Evolutionary conservation across 2,113 vertebrate species (phyloP), one percentile per base, ranked within the genome.

Genomic region (Triplophysa tibetana): DNA sequence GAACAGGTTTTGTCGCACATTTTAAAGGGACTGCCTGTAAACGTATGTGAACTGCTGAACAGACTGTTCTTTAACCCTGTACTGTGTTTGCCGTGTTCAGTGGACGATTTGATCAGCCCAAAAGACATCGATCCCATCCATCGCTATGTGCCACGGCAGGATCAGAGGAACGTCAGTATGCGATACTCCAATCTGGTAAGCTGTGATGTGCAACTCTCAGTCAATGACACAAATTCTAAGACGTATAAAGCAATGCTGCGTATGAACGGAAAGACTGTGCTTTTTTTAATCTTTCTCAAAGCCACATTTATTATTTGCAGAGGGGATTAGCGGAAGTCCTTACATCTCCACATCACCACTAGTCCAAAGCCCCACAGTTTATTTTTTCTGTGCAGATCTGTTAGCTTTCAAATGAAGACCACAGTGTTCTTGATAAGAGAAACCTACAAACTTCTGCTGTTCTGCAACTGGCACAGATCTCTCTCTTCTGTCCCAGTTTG

Each of bases 121-220:
- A 96, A 94, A 83, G 98, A 99, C 60, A 92, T 99, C 0, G 98
- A 99, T 88, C 97, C 97, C 11, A 54, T 97, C 2, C 94, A 94
- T 29, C 96, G 97, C 23, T 96, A 96, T 0, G 70, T 99, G 0
- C 88, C 95, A 3, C 88, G 87, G 3, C 88, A 96, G 84, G 94
- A 95, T 77, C 97, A 98, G 80, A 91, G 97, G 58, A 98, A 98
- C 0, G 94, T 99, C 86, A 96, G 96, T 89, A 97, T 99, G 97
- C 89, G 98, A 67, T 99, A 95, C 89, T 99, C 97, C 33, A 99
- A 99, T 84, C 97, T 97, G 96, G 98, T 99, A 81, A 19, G 9
- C n/a, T 26, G 26, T 33, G 13, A 38, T 26, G 1, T 50, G 9
- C 26, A 8, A 61, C 72, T 54, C 10, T 48, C 50, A 43, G 16